These are phyloP conservation scores for Archegozetes longisetosus DNA, from an alignment of 1,140 invertebrate species.

Conservation along the genomic window DNA sequence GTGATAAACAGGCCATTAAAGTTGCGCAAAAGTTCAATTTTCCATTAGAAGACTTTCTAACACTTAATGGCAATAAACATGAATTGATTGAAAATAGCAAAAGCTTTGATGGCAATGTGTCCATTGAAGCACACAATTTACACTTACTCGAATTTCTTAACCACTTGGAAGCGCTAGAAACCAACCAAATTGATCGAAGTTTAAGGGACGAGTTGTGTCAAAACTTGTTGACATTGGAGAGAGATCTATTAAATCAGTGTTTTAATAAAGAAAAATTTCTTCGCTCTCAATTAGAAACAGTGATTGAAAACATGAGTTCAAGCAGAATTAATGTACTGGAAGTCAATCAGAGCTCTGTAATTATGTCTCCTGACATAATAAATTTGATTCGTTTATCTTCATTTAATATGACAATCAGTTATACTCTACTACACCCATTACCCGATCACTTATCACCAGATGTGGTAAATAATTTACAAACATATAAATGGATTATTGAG, in stretches of 20 bases:
- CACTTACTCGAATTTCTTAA: too few relatives aligned
- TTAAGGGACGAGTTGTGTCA: too few relatives aligned
- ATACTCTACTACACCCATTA: not conserved
- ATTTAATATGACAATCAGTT: conserved; percentile 2
- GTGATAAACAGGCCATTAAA: too few relatives aligned
- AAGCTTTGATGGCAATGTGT: too few relatives aligned
- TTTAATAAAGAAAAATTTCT: not conserved
- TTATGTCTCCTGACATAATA: conserved; percentile 6
- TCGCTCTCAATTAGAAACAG: conserved; percentile 7
- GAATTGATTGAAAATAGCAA: too few relatives aligned
- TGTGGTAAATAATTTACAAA: not conserved
- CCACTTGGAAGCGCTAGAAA: not conserved
- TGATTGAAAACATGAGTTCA: conserved; percentile 5
- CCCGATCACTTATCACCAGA: not conserved
- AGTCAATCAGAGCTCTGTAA: not conserved
- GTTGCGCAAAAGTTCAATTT: too few relatives aligned
- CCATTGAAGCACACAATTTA: too few relatives aligned
- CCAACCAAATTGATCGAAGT: too few relatives aligned
- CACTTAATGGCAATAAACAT: not conserved
- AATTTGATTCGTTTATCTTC: conserved; percentile 11
- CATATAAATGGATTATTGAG: conserved; percentile 5
- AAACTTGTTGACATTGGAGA: too few relatives aligned
- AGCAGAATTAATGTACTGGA: conserved; percentile 3
- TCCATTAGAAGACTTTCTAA: too few relatives aligned
- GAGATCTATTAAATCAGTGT: not conserved